Conservation (phyloP, 1,140 invertebrate genomes). For the Caerostris extrusa region DNA sequence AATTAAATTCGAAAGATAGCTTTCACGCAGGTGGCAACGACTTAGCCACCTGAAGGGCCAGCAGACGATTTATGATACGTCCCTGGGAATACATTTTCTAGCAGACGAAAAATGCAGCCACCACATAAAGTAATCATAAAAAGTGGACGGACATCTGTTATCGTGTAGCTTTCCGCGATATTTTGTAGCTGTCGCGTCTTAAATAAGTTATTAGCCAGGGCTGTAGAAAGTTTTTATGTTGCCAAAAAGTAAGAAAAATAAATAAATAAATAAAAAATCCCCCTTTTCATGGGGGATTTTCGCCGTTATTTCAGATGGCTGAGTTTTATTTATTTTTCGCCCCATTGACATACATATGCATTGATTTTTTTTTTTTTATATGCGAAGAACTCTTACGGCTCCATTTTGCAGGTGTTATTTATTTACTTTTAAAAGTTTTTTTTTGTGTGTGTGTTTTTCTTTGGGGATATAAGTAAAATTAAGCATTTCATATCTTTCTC, state of each 20-base stretch:
- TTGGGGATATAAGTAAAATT: not conserved
- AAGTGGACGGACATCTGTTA: conserved; percentile 51
- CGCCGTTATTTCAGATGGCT: conserved; percentile 39
- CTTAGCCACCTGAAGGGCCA: conserved; percentile 53
- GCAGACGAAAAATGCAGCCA: conserved; percentile 13
- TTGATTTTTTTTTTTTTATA: not conserved
- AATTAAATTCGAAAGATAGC: conserved; percentile 67
- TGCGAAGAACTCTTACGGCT: not conserved
- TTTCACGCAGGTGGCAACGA: conserved; percentile 55
- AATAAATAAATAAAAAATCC: not conserved
- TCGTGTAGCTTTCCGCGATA: conserved; percentile 50
- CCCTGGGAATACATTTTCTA: conserved; percentile 54
- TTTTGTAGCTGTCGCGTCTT: conserved; percentile 44
- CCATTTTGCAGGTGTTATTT: not conserved
- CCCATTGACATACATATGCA: conserved; percentile 27
- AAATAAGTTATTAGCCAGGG: conserved; percentile 62
- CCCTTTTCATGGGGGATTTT: conserved; percentile 3
- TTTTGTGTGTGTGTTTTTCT: not conserved
- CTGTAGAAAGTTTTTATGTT: conserved; percentile 35
- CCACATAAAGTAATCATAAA: conserved; percentile 68
- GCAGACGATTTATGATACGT: conserved; percentile 56
- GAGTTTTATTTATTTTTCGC: conserved; percentile 34
- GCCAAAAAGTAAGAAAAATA: not conserved
- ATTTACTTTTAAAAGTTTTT: not conserved
- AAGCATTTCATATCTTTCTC: conserved; percentile 20